Evolutionary conservation across 2,888 invertebrate genomes (phyloP), one percentile per base, ranked within the genome.

Genomic region (Sepioteuthis lessoniana): DNA sequence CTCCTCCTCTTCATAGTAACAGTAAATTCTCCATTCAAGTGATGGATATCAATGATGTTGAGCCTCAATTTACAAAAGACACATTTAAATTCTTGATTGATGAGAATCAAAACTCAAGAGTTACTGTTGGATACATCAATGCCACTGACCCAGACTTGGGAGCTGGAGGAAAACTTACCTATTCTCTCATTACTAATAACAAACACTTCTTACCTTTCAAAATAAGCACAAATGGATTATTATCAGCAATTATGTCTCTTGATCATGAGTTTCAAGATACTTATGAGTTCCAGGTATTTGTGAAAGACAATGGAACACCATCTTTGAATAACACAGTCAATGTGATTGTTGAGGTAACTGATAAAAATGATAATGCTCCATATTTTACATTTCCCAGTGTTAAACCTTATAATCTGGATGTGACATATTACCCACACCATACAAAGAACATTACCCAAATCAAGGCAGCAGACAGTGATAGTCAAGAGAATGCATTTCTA

Each of bases 1-100:
- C 76, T 76, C 76, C 76, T 35, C 76, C 76, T 76, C n/a, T 76
- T 35, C 76, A 76, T 76, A 35, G n/a, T 35, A 76, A 76, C n/a
- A 76, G 76, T n/a, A 76, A 76, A 35, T 76, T 76, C n/a, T 76
- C 76, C n/a, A 76, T 76, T 76, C 76, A 76, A 76, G 76, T 76
- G 76, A n/a, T 76, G 76, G 76, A 76, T 35, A 35, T 76, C 76
- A 76, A 76, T 76, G 76, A 76, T 76, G 76, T 76, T 13, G 19
- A 35, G 76, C 76, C 76, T n/a, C n/a, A 76, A 76, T 76, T 76
- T 76, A 76, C 76, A 76, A 76, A 76, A 76, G 76, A 76, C 19
- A 76, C 76, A 76, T 76, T 76, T 76, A n/a, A 76, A 76, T 76
- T 76, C 76, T 76, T 76, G n/a, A 76, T 76, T 76, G 76, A 76